Evolutionary conservation across 1,140 invertebrate species (phyloP).

Genomic region (Drosophila sturtevanti): DNA sequence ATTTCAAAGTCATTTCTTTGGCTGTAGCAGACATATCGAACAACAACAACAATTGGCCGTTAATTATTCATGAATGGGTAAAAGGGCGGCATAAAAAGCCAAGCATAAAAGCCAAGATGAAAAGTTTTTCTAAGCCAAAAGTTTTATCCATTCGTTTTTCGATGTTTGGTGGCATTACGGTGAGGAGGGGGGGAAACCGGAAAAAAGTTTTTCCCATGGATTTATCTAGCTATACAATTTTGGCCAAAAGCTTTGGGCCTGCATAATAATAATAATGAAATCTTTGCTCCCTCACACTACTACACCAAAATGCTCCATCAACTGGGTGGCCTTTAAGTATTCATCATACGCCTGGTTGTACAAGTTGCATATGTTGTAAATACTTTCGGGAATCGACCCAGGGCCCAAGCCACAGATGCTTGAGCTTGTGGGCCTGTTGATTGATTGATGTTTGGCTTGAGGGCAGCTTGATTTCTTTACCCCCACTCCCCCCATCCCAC

Average conservation of each 20-base stretch:
- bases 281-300: not conserved
- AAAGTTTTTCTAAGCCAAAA: conserved; percentile 57
- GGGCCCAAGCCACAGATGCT: conserved; percentile 49
- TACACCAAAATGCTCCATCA: conserved; percentile 42
- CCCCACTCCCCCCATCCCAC: not conserved
- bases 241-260: conserved; percentile 47
- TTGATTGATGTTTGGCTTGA: conserved; percentile 73
- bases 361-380: conserved; percentile 77
- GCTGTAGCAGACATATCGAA: conserved; percentile 60
- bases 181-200: not conserved
- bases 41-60: conserved; percentile 69
- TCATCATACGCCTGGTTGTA: conserved; percentile 67
- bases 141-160: conserved; percentile 36
- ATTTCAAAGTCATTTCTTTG: conserved; percentile 58
- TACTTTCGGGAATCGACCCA: conserved; percentile 50
- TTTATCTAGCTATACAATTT: conserved; percentile 68
- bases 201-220: conserved; percentile 66
- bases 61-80: conserved; percentile 77
- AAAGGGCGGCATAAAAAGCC: conserved; percentile 32
- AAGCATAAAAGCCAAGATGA: conserved; percentile 46
- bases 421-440: conserved; percentile 37
- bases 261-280: conserved; percentile 63
- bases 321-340: conserved; percentile 45
- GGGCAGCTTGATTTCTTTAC: conserved; percentile 54
- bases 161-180: not conserved